A percentile compares a stretch with the other conserved stretches of the same genome.
phyloP scores from a whole-genome alignment of 2,888 invertebrate species.

The Xylophagus ater region DNA sequence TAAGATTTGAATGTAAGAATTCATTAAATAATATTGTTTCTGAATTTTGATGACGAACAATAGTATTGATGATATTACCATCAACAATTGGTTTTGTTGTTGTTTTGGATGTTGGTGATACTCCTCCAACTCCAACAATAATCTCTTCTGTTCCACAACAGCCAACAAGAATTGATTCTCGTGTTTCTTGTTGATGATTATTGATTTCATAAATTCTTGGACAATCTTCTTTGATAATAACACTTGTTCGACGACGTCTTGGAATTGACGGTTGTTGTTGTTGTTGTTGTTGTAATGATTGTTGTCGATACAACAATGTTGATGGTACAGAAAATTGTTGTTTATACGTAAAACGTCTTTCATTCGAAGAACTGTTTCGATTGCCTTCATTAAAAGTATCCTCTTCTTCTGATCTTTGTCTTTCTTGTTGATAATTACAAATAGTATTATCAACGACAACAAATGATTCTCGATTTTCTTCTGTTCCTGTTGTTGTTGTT shows the following conservation, averaged over 20 bases:
- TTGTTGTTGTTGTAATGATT: constrained; percentile 11
- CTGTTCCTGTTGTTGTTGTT: too few species aligned
- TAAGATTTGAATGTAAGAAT: too few species aligned
- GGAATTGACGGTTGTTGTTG: constrained; percentile 13
- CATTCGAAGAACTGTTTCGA: constrained; percentile 10
- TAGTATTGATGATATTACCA: too few species aligned
- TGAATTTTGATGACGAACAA: too few species aligned
- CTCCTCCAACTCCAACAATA: constrained; percentile 6
- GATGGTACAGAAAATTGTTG: constrained; percentile 15
- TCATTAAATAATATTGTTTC: too few species aligned
- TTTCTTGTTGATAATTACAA: background rate
- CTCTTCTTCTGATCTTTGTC: background rate
- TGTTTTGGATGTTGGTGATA: constrained; percentile 6
- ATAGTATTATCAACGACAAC: too few species aligned
- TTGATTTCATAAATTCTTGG: too few species aligned
- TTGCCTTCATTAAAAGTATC: too few species aligned
- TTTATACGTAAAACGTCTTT: constrained; percentile 14
- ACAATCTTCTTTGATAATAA: too few species aligned
- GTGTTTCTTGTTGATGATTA: too few species aligned
- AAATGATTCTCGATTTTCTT: too few species aligned
- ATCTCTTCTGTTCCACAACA: background rate
- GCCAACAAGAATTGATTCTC: background rate
- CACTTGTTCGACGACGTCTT: constrained; percentile 14
- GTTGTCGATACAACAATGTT: constrained; percentile 7
- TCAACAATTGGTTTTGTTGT: constrained; percentile 10